phyloP scores from a whole-genome alignment of 2,797 vertebrate species.

The Lepilemur ruficaudatus region DNA sequence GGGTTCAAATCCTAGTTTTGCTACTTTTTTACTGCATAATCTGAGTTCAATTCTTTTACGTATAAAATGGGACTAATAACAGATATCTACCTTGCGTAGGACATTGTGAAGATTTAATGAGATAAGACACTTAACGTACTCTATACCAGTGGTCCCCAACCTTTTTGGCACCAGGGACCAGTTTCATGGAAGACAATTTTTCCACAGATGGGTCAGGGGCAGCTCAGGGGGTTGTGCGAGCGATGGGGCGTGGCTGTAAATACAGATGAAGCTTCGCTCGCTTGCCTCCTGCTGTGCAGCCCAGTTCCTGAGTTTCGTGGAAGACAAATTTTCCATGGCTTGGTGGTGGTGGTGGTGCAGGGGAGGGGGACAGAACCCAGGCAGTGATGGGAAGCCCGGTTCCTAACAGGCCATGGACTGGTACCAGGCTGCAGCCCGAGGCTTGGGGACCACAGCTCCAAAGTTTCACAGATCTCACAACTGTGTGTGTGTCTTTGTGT shows the following conservation, averaged over 20 bases:
- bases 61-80: neutral
- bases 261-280: too few species aligned
- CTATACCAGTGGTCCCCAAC: neutral
- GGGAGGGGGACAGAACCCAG: too few species aligned
- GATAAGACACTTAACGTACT: neutral
- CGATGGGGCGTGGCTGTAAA: too few species aligned
- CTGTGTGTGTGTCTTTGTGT: neutral
- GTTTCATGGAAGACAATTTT: neutral
- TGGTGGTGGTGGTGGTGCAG: too few species aligned
- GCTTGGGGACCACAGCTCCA: neutral
- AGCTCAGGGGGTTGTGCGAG: neutral
- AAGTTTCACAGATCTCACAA: neutral
- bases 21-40: neutral
- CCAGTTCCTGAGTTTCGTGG: too few species aligned
- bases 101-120: neutral
- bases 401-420: too few species aligned
- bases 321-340: too few species aligned
- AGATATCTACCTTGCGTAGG: neutral
- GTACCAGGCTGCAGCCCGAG: too few species aligned
- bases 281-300: too few species aligned
- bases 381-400: too few species aligned
- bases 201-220: neutral
- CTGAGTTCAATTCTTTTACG: neutral
- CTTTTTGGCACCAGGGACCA: neutral
- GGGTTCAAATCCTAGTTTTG: neutral